These are phyloP conservation scores for Zygogramma bicolorata DNA, from an alignment of 2,888 invertebrate genomes.

Conservation along the genomic window DNA sequence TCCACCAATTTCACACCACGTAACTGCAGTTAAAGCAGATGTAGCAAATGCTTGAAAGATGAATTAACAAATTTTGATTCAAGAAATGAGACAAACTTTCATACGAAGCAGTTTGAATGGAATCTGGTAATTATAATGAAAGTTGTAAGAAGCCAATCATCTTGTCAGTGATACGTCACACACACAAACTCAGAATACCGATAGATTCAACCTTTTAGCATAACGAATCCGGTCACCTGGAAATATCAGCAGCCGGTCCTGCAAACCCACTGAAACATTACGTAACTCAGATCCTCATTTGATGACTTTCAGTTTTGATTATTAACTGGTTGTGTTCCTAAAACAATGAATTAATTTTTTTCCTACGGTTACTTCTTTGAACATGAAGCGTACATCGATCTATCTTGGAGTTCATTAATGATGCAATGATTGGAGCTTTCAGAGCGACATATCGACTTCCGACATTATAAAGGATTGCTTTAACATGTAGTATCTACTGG, in stretches of 20 bases:
- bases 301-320: constrained; percentile 3
- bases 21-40: no score
- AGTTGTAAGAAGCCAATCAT: no score
- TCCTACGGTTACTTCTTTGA: not conserved
- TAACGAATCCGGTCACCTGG: no score
- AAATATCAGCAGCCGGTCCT: not conserved
- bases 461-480: not conserved
- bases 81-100: no score
- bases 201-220: no score
- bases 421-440: not conserved
- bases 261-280: not conserved
- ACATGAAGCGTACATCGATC: not conserved
- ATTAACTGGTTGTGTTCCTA: not conserved
- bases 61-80: no score
- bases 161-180: no score
- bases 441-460: not conserved
- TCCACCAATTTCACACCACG: no score
- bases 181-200: not conserved
- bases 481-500: not conserved
- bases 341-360: constrained; percentile 5
- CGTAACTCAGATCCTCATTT: not conserved
- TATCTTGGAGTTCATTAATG: not conserved
- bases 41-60: no score
- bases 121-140: no score
- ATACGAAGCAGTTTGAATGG: no score